Percentiles rank a stretch among this genome's conserved stretches.
phyloP scores from a whole-genome alignment of 1,140 invertebrate species.

The Trichogramma pretiosum region DNA sequence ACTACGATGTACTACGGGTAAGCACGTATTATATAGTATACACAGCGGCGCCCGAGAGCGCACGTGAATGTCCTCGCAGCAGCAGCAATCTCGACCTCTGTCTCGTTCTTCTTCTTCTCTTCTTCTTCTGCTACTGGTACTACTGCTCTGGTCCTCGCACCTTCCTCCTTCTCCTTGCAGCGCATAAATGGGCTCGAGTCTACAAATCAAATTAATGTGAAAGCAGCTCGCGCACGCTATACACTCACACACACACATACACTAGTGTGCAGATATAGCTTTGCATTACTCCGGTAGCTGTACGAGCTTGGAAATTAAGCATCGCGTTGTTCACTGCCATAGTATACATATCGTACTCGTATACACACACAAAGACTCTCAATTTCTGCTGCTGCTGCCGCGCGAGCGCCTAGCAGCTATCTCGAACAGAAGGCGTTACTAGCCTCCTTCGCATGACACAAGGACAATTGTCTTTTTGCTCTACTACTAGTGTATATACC shows the following conservation, averaged over 20 bases:
- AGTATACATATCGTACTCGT: too few relatives aligned
- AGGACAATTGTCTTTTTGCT: neutral
- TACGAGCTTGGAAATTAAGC: constrained; percentile 12
- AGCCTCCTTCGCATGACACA: neutral
- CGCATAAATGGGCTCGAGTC: constrained; percentile 14
- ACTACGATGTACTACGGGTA: too few relatives aligned
- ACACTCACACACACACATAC: neutral
- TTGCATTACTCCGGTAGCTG: constrained; percentile 17
- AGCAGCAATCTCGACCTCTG: neutral
- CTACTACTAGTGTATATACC: neutral
- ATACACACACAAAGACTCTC: neutral
- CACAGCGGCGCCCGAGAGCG: too few relatives aligned
- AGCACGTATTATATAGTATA: too few relatives aligned
- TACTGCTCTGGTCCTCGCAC: neutral
- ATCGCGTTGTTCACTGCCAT: constrained; percentile 7
- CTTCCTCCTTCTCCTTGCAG: neutral
- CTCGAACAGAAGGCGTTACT: neutral
- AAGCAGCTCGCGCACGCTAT: constrained; percentile 5
- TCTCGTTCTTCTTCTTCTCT: too few relatives aligned
- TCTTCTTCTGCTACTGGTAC: too few relatives aligned
- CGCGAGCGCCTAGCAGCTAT: neutral
- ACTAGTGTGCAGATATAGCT: constrained; percentile 10
- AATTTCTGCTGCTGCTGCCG: neutral
- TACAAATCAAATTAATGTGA: constrained; percentile 21
- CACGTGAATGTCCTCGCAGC: neutral